Percentiles rank a stretch among this genome's conserved stretches.
Evolutionary conservation across 2,888 invertebrate genomes (phyloP).

Genomic region (Polydrusus pterygomalis): DNA sequence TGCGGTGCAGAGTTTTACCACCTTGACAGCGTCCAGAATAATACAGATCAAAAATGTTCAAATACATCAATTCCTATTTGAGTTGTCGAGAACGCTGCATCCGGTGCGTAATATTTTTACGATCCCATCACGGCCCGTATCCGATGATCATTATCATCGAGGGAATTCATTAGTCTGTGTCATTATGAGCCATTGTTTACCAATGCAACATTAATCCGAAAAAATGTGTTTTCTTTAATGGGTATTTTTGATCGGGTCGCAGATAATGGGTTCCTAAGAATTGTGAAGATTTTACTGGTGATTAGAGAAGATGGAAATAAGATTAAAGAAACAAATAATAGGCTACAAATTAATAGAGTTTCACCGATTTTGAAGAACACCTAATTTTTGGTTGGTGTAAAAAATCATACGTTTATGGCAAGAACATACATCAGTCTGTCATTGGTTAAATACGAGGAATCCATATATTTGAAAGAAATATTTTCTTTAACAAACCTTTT

Average conservation of each 20-base stretch:
- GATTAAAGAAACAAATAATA: not conserved
- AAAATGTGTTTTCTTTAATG: conserved; percentile 61
- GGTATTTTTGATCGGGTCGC: conserved; percentile 49
- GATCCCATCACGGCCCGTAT: conserved; percentile 30
- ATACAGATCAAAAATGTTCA: not conserved
- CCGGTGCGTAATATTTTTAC: conserved; percentile 31
- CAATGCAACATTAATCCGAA: conserved; percentile 63
- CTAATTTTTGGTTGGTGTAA: too few species aligned
- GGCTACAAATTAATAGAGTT: not conserved
- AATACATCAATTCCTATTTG: conserved; percentile 10
- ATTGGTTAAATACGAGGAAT: too few species aligned
- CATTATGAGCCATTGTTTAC: conserved; percentile 67
- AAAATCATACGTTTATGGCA: too few species aligned
- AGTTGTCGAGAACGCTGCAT: conserved; percentile 2
- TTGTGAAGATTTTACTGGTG: conserved; percentile 13
- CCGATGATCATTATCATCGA: conserved; percentile 28
- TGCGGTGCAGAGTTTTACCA: too few species aligned
- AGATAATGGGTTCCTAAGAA: conserved; percentile 22
- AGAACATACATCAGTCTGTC: not conserved
- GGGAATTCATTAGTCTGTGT: conserved; percentile 66
- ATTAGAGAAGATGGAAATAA: conserved; percentile 7
- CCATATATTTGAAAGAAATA: too few species aligned
- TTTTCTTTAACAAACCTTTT: too few species aligned
- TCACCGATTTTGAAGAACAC: too few species aligned
- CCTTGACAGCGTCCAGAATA: too few species aligned